phyloP scores from a whole-genome alignment of 2,888 invertebrate species.

The Leptura quadrifasciata region DNA sequence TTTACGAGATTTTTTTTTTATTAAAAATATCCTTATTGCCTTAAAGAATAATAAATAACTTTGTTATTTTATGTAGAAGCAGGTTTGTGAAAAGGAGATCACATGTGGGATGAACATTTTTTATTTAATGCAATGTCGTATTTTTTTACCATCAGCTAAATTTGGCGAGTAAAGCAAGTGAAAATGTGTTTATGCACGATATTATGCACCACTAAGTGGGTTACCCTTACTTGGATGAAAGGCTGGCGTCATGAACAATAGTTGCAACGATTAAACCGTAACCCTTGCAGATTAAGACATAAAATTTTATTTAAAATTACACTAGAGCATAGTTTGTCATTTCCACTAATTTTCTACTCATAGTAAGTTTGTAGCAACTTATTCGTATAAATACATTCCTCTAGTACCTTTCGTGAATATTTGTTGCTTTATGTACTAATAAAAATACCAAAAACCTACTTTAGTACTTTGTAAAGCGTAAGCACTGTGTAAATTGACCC shows the following conservation, averaged over 20 bases:
- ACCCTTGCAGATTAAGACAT: neutral
- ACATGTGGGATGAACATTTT: slow-evolving; percentile 34
- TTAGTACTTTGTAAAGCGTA: neutral
- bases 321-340: too few relatives aligned
- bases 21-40: neutral
- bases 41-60: slow-evolving; percentile 2
- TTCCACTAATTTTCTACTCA: too few relatives aligned
- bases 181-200: slow-evolving; percentile 39
- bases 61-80: slow-evolving; percentile 8
- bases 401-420: too few relatives aligned
- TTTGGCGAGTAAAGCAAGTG: slow-evolving; percentile 33
- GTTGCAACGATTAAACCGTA: slow-evolving; percentile 7
- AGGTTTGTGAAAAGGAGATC: slow-evolving; percentile 39
- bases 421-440: too few relatives aligned
- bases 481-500: slow-evolving; percentile 10
- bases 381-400: too few relatives aligned
- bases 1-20: neutral
- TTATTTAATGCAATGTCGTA: slow-evolving; percentile 21
- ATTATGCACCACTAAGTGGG: slow-evolving; percentile 36
- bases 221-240: slow-evolving; percentile 35
- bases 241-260: slow-evolving; percentile 23
- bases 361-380: too few relatives aligned
- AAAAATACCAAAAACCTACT: too few relatives aligned
- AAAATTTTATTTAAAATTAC: neutral
- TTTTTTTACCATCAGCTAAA: slow-evolving; percentile 31